These are phyloP conservation scores for Drosophila pseudoananassae DNA, from an alignment of 1,140 invertebrate species.

Conservation along the genomic window DNA sequence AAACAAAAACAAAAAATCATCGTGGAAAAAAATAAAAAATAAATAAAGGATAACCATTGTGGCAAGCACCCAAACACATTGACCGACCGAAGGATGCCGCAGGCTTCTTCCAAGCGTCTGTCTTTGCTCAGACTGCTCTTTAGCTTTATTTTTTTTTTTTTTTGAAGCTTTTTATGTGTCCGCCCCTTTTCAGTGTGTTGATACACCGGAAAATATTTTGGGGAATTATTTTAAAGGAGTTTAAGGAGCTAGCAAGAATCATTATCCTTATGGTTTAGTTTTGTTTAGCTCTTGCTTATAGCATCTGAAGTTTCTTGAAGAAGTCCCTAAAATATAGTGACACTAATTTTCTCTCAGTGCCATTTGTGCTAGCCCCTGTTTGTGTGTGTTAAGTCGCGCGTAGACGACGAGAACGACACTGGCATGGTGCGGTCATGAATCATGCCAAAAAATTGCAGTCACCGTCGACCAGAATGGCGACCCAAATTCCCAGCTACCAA, in stretches of 20 bases:
- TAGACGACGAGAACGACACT: conserved; percentile 46
- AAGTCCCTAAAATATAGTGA: no score
- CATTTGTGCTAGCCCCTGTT: conserved; percentile 24
- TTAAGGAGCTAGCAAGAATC: no score
- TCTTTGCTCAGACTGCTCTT: conserved; percentile 10
- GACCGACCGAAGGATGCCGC: conserved; percentile 32
- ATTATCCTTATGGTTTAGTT: no score
- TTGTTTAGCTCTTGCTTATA: no score
- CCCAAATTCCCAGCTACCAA: conserved; percentile 54
- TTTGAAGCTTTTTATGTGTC: background rate
- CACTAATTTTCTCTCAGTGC: conserved; percentile 14
- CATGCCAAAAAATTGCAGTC: conserved; percentile 74
- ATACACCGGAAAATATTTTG: conserved; percentile 9
- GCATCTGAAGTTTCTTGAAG: no score
- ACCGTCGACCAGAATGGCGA: conserved; percentile 53
- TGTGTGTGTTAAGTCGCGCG: conserved; percentile 72
- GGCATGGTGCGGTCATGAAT: conserved; percentile 68
- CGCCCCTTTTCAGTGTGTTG: background rate
- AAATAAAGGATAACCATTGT: conserved; percentile 31
- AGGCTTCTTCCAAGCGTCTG: conserved; percentile 20
- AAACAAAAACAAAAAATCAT: background rate
- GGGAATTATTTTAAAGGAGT: background rate
- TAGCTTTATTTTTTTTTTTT: background rate
- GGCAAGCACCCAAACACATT: conserved; percentile 41
- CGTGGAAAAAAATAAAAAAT: background rate